These are phyloP conservation scores for Hyperoplus lanceolatus DNA, from an alignment of 2,797 vertebrate species.

Conservation along the genomic window DNA sequence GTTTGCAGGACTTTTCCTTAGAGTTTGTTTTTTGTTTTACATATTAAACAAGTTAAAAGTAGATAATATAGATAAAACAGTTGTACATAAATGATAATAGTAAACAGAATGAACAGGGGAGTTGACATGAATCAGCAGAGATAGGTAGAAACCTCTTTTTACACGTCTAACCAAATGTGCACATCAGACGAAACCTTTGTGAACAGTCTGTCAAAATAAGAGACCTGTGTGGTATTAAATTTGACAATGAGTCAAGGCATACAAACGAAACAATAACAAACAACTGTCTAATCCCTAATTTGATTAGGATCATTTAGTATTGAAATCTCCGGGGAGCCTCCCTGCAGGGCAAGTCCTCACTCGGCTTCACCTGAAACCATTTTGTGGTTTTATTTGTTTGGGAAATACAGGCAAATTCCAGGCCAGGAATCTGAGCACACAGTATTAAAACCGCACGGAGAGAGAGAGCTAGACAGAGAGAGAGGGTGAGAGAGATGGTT, in stretches of 20 bases:
- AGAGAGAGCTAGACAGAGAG: not conserved
- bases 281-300: not conserved
- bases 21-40: not conserved
- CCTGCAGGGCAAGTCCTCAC: slow-evolving; percentile 56
- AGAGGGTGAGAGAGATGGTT: slow-evolving; percentile 16
- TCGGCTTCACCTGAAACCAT: slow-evolving; percentile 72
- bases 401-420: slow-evolving; percentile 75
- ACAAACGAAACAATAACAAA: slow-evolving; percentile 8
- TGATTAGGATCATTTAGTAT: slow-evolving; percentile 5
- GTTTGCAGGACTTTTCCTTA: not conserved
- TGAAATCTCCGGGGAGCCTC: slow-evolving; percentile 39
- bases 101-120: not conserved
- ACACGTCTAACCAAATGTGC: not conserved
- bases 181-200: not conserved
- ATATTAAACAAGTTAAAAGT: not conserved
- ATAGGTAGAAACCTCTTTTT: no score
- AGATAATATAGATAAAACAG: not conserved
- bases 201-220: not conserved
- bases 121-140: not conserved
- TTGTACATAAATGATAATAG: not conserved
- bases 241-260: not conserved
- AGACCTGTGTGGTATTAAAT: not conserved
- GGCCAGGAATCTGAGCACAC: slow-evolving; percentile 65
- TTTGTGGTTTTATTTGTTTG: slow-evolving; percentile 77
- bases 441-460: slow-evolving; percentile 62